Percentiles rank a stretch among this genome's conserved stretches.
phyloP scores from a whole-genome alignment of 2,888 invertebrate species.

The Pandemis cinnamomeana region DNA sequence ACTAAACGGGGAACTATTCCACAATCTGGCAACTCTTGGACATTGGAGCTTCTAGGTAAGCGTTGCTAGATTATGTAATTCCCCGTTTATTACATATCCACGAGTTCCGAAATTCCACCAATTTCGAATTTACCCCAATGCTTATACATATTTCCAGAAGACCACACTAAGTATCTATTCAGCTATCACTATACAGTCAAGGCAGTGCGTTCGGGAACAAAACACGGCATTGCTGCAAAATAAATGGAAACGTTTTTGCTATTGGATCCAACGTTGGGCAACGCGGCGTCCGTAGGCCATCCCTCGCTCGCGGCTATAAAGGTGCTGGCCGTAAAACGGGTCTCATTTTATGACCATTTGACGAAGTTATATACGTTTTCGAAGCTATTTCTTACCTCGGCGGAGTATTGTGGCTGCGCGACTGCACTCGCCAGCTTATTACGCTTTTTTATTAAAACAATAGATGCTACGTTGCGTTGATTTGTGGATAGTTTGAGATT shows the following conservation, averaged over 20 bases:
- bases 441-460: constrained; percentile 29
- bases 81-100: too few relatives aligned
- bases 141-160: neutral
- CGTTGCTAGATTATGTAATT: too few relatives aligned
- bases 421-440: constrained; percentile 7
- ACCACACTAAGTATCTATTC: neutral
- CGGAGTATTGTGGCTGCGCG: constrained; percentile 49
- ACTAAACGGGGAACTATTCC: too few relatives aligned
- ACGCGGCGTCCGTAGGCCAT: constrained; percentile 69
- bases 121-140: too few relatives aligned
- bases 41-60: too few relatives aligned
- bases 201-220: constrained; percentile 15
- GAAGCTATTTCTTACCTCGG: constrained; percentile 75
- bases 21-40: too few relatives aligned
- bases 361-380: constrained; percentile 81
- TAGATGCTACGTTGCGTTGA: constrained; percentile 6
- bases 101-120: too few relatives aligned
- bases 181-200: constrained; percentile 4
- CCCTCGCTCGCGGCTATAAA: constrained; percentile 78
- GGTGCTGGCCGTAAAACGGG: constrained; percentile 81
- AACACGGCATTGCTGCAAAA: constrained; percentile 23
- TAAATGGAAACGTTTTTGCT: constrained; percentile 45
- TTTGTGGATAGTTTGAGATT: constrained; percentile 8
- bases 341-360: constrained; percentile 82
- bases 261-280: constrained; percentile 54